Conservation (phyloP, 2,888 invertebrate genomes). For the Chaitophorus viminalis region DNA sequence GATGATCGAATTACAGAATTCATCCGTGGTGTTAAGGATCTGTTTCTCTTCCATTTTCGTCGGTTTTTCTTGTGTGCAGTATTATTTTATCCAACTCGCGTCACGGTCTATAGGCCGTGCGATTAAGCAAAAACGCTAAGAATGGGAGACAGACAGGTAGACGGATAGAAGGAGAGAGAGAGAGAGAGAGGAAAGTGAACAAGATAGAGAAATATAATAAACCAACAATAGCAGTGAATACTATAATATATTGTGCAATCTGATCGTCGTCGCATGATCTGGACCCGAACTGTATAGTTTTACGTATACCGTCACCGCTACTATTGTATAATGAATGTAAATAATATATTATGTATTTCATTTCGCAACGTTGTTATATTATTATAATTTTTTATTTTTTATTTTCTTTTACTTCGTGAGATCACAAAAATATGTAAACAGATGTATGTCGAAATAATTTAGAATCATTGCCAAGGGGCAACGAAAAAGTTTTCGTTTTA, state of each 20-base stretch:
- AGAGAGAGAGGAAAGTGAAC: not conserved
- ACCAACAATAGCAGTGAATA: conserved; percentile 22
- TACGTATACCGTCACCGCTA: not conserved
- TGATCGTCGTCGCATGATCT: conserved; percentile 42
- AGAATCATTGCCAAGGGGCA: conserved; percentile 11
- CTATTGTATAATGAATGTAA: conserved; percentile 27
- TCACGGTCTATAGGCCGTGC: conserved; percentile 1
- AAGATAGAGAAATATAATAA: conserved; percentile 5
- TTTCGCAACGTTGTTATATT: conserved; percentile 20
- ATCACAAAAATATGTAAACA: conserved; percentile 2
- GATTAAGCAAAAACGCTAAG: conserved; percentile 37
- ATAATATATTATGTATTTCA: conserved; percentile 23
- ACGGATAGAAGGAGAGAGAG: not conserved
- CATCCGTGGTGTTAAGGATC: not conserved
- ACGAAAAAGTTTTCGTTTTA: conserved; percentile 24
- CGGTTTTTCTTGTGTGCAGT: conserved; percentile 18
- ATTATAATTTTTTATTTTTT: not conserved
- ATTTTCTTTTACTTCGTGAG: not conserved
- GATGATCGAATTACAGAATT: conserved; percentile 28
- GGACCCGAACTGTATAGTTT: conserved; percentile 30
- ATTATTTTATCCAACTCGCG: conserved; percentile 7
- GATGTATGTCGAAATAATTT: not conserved
- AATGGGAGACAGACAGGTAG: not conserved
- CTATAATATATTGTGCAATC: conserved; percentile 36
- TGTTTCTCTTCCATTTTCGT: conserved; percentile 13